Evolutionary conservation across 2,113 vertebrate species (phyloP), one percentile per base, ranked within the genome.

Genomic region (Gopherus flavomarginatus): DNA sequence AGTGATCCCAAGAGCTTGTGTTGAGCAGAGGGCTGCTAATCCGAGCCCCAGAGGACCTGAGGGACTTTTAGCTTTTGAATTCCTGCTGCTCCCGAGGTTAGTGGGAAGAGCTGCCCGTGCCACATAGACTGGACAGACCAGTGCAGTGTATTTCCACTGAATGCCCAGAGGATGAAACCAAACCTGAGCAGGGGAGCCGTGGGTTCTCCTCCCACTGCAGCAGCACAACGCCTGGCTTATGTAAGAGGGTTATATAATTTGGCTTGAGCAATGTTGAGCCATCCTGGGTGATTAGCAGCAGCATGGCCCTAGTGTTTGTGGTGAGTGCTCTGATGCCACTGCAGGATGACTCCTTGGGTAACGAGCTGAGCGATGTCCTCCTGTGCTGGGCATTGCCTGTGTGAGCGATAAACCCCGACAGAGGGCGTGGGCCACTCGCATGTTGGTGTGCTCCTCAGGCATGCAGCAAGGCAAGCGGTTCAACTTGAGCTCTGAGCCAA

Each of bases 361-460:
- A 81, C 0, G 22, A 44, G 47, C n/a, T 8, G 62, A 80, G 86
- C 54, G 87, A 78, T 0, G 1, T 22, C 2, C 6, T 5, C 75
- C 57, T 44, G 53, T 7, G 56, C 78, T 49, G 72, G 83, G 52
- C 44, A 85, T 27, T 62, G 16, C 35, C 65, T 72, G 19, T 72
- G 35, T 17, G 31, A 35, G 31, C 3, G 31, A 19, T 8, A 65
- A 65, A 65, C 31, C 62, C 62, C 3, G 14, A 16, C 62, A 16
- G 62, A 65, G 62, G 62, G 31, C 16, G 7, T 16, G 31, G 62
- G 62, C 62, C 31, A 14, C 62, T 65, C 8, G 31, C 16, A 35
- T 4, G 14, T 65, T 17, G 62, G 62, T 8, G 62, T 35, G 31
- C 4, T 65, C 14, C 59, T 62, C 59, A 31, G 59, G 59, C 3